Percentiles rank a stretch among this genome's conserved stretches.
These are phyloP conservation scores for Spilarctia lutea DNA, from an alignment of 2,888 invertebrate species.

Conservation along the genomic window DNA sequence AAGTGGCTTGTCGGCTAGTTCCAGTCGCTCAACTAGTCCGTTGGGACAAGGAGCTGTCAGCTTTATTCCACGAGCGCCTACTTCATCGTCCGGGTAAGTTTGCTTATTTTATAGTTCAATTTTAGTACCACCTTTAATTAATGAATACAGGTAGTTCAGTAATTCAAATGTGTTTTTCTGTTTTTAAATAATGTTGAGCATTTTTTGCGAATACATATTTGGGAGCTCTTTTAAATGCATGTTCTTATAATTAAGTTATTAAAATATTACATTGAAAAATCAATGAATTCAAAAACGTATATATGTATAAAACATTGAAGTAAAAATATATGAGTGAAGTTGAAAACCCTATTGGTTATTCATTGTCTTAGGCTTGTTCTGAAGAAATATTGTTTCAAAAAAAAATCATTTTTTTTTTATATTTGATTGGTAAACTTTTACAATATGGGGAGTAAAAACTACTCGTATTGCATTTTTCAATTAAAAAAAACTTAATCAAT, in stretches of 20 bases:
- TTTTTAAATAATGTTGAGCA: neutral
- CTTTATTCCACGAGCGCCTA: conserved; percentile 83
- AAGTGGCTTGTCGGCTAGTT: conserved; percentile 84
- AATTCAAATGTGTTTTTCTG: neutral
- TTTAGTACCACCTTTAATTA: neutral
- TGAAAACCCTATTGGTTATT: no score
- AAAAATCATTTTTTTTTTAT: neutral
- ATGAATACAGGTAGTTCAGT: neutral
- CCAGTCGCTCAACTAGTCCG: conserved; percentile 87
- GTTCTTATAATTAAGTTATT: no score
- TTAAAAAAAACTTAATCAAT: neutral
- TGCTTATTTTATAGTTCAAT: conserved; percentile 17
- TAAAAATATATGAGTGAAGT: no score
- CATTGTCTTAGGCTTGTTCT: no score
- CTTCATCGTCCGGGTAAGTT: conserved; percentile 86
- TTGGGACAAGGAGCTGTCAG: conserved; percentile 81
- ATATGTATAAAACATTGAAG: no score
- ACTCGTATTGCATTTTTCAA: neutral
- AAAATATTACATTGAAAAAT: no score
- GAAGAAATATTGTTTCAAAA: no score
- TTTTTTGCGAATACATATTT: neutral
- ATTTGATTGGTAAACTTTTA: neutral
- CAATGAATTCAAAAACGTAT: no score
- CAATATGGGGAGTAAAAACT: neutral
- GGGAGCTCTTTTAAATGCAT: no score